These are phyloP conservation scores for Bubo bubo DNA, from an alignment of 2,113 vertebrate genomes.

Conservation along the genomic window DNA sequence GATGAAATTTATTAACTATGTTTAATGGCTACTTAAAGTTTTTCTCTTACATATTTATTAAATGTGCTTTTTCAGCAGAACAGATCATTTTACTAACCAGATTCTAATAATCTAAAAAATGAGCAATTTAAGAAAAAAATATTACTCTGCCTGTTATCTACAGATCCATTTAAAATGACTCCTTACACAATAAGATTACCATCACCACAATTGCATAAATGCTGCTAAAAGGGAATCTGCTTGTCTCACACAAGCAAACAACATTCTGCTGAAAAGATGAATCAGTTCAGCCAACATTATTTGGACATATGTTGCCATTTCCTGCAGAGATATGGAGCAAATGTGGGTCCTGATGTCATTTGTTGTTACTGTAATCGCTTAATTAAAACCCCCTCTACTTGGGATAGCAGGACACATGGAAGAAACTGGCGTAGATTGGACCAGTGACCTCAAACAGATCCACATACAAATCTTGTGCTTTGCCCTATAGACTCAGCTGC, in stretches of 20 bases:
- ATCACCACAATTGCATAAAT: background rate
- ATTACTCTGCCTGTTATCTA: background rate
- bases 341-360: background rate
- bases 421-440: background rate
- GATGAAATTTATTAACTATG: conserved; percentile 62
- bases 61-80: conserved; percentile 1
- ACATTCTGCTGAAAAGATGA: background rate
- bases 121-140: background rate
- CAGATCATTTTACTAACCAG: background rate
- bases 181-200: background rate
- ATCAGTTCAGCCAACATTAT: background rate
- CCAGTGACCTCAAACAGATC: background rate
- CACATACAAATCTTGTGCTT: background rate
- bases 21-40: conserved; percentile 58
- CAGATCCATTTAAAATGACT: background rate
- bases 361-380: background rate
- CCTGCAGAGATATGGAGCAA: background rate
- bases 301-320: background rate
- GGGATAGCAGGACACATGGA: background rate
- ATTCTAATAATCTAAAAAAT: conserved; percentile 7
- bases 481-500: background rate
- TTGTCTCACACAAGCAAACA: background rate
- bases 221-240: background rate
- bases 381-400: background rate
- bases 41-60: conserved; percentile 63